Evolutionary conservation across 2,888 invertebrate genomes (phyloP).

Genomic region (Stenotaenia linearis): DNA sequence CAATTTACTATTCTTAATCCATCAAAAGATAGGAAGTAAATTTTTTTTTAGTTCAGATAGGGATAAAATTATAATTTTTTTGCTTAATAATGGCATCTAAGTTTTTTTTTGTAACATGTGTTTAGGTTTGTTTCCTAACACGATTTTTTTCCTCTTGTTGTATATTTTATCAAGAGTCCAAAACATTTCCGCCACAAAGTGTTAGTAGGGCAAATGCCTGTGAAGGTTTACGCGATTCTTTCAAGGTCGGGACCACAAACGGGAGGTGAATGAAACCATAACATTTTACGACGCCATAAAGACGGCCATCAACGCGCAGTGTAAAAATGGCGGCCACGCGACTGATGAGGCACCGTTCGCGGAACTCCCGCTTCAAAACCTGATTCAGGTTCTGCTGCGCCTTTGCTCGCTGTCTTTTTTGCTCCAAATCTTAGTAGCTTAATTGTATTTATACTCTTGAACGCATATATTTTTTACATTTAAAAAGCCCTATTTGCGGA

Average conservation of each 20-base stretch:
- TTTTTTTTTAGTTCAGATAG: not conserved
- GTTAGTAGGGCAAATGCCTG: conserved; percentile 30
- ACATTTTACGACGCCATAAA: conserved; percentile 35
- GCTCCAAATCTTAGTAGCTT: not conserved
- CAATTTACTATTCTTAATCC: not conserved
- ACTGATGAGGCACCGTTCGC: conserved; percentile 17
- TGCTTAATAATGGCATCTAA: not conserved
- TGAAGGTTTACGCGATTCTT: conserved; percentile 32
- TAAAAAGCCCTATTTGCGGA: not conserved
- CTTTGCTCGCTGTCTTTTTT: not conserved
- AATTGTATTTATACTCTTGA: no score
- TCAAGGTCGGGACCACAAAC: conserved; percentile 34
- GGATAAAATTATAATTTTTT: not conserved
- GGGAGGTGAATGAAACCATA: conserved; percentile 34
- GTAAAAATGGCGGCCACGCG: conserved; percentile 33
- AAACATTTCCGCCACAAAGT: conserved; percentile 30
- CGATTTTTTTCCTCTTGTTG: not conserved
- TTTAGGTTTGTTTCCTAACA: not conserved
- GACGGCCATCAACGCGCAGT: conserved; percentile 31
- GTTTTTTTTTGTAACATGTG: not conserved
- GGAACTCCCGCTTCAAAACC: not conserved
- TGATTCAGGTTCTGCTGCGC: not conserved
- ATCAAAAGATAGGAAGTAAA: not conserved
- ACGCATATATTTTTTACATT: no score
- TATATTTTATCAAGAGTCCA: conserved; percentile 1